Base-by-base conservation (phyloP, 2,797 vertebrate species). In the Oryzias dopingdopingensis region DNA sequence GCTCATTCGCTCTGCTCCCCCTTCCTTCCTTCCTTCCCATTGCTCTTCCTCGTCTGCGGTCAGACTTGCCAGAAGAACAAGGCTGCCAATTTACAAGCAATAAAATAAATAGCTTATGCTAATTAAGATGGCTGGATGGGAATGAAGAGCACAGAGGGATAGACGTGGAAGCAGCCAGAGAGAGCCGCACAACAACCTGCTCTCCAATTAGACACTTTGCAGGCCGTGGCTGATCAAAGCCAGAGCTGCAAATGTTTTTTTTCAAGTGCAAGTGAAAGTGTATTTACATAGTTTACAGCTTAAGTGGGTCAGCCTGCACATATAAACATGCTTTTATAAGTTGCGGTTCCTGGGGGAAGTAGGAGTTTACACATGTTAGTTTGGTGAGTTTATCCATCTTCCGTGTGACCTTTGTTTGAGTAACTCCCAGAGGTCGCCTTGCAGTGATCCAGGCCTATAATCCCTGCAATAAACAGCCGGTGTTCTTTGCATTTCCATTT, bases 31-130 rank as follows among this genome's bases (percentile, higher is more conserved):
- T 42, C 15, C 52, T 49, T 55, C 52, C 60, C 3, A 20, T 64
- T 65, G 75, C 63, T 59, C 43, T 37, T 37, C 32, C 32, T 37
- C 32, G 32, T 37, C 32, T 37, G 32, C 32, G 32, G 66, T 78
- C 82, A 86, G 76, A 79, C 82, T 69, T 66, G 78, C 76, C 77
- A 67, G 71, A 44, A 51, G 67, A 89, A 82, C 56, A 57, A 52
- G 67, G 59, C 73, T 82, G 81, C 80, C 86, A 89, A 90, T 91
- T 90, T 89, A 83, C 72, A 75, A 73, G 75, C 85, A 71, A 84
- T 90, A 85, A 90, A 90, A 86, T 80, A 89, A 90, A 88, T 82
- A 83, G 81, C 76, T 79, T 71, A 42, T 78, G 79, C 83, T 90
- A 88, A 89, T 88, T 84, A 85, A 86, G 84, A 86, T 75, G 76